Evolutionary conservation across 2,888 invertebrate species (phyloP).

Genomic region (Caenorhabditis uteleia): DNA sequence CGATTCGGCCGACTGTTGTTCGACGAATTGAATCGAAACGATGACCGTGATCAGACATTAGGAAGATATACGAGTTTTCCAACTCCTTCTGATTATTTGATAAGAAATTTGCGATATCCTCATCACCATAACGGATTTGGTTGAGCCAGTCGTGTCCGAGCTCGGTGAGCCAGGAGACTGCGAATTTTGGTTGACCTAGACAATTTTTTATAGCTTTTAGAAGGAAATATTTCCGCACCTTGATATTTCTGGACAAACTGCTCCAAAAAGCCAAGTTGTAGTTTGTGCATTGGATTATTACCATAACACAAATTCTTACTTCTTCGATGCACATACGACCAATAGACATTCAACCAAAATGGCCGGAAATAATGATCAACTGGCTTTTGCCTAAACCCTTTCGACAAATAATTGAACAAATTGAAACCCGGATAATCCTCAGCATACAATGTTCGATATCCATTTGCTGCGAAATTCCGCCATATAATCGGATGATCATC

Average conservation of each 20-base stretch:
- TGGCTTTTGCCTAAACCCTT: constrained; percentile 70
- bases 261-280: constrained; percentile 67
- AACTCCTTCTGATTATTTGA: constrained; percentile 35
- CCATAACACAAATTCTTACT: constrained; percentile 64
- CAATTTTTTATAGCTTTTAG: background rate
- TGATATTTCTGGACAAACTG: constrained; percentile 65
- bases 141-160: constrained; percentile 72
- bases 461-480: constrained; percentile 66
- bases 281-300: constrained; percentile 59
- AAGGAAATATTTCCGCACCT: constrained; percentile 5
- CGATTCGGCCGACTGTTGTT: constrained; percentile 62
- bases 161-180: constrained; percentile 66
- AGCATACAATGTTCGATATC: constrained; percentile 70
- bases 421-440: constrained; percentile 71
- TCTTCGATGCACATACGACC: constrained; percentile 60
- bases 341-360: constrained; percentile 67
- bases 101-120: constrained; percentile 70
- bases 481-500: constrained; percentile 70
- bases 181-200: constrained; percentile 48
- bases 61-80: constrained; percentile 57
- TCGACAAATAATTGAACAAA: constrained; percentile 70
- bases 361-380: constrained; percentile 71
- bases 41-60: constrained; percentile 72
- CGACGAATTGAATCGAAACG: constrained; percentile 71
- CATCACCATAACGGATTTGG: constrained; percentile 70